These are phyloP conservation scores for Tenthredo livida DNA, from an alignment of 2,888 invertebrate species.

Conservation along the genomic window DNA sequence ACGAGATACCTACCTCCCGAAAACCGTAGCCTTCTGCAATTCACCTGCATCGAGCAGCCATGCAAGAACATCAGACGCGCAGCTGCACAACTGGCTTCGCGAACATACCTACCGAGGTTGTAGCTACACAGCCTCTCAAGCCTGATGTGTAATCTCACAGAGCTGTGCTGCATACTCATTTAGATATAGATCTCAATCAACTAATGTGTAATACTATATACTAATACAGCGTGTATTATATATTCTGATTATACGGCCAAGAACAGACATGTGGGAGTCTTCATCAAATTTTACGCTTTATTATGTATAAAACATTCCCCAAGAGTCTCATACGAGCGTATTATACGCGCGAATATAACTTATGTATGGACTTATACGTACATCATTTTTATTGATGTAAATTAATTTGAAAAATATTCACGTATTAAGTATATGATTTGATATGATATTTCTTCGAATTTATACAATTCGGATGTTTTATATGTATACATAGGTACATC, in stretches of 20 bases:
- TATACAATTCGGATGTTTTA: background rate
- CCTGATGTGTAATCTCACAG: slow-evolving; percentile 12
- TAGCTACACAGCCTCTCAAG: background rate
- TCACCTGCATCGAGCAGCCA: slow-evolving; percentile 46
- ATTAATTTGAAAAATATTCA: background rate
- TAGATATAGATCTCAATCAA: background rate
- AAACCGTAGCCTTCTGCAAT: slow-evolving; percentile 26
- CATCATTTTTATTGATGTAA: background rate
- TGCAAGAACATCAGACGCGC: slow-evolving; percentile 46
- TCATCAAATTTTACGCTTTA: background rate
- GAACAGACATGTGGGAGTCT: background rate
- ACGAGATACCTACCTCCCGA: background rate
- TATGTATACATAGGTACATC: background rate
- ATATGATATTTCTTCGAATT: background rate
- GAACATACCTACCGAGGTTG: slow-evolving; percentile 24
- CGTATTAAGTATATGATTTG: background rate
- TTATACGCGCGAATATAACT: too few relatives aligned
- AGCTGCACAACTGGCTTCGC: slow-evolving; percentile 46
- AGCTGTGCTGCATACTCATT: slow-evolving; percentile 6
- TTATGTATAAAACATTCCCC: background rate
- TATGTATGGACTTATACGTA: too few relatives aligned
- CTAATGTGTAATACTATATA: background rate
- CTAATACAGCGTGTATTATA: background rate
- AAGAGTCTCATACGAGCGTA: background rate
- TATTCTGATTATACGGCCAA: background rate